Base-by-base conservation (phyloP, 2,113 vertebrate genomes). In the Rhinolophus ferrumequinum region DNA sequence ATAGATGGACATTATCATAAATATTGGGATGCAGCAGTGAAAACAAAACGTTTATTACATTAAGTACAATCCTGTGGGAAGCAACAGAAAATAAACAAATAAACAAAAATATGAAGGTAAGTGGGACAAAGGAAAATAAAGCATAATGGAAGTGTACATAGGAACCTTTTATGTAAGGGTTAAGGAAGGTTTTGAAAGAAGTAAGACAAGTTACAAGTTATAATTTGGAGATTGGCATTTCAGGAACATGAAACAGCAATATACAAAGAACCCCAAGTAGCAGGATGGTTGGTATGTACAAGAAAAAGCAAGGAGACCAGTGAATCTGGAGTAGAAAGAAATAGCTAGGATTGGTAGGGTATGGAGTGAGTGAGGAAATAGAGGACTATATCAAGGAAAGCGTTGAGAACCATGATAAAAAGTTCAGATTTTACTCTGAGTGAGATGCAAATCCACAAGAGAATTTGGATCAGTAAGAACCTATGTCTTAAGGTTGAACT, bases 41-140 rank as follows among this genome's bases (percentile, higher is more conserved):
- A 95, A 56, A 6, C 14, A 90, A 56, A 69, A 15, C 84, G 10
- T 52, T 88, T 83, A 6, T 80, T 75, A 80, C 56, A 50, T 56
- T 58, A 93, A 90, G 21, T 85, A 38, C 0, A 62, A 85, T 19
- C 18, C 79, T 35, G 1, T 62, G 41, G 56, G 62, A 76, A 13
- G 22, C 11, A 88, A 92, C 52, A 72, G 38, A 79, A 94, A 76
- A 79, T 80, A 56, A 56, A 60, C 11, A 54, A 15, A 64, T n/a
- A 73, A 72, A 30, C 12, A 62, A 95, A 93, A n/a, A 26, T 18
- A 64, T 64, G 70, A 13, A 90, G 6, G 15, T 62, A 92, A 67
- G 56, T 35, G 47, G 8, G 35, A 95, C 19, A 22, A 91, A 86
- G 70, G 41, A 76, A 89, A 94, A 69, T 81, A 70, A 94, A 90